Evolutionary conservation across 2,888 invertebrate species (phyloP), one percentile per base, ranked within the genome.

Genomic region (Heteromyza rotundicornis): DNA sequence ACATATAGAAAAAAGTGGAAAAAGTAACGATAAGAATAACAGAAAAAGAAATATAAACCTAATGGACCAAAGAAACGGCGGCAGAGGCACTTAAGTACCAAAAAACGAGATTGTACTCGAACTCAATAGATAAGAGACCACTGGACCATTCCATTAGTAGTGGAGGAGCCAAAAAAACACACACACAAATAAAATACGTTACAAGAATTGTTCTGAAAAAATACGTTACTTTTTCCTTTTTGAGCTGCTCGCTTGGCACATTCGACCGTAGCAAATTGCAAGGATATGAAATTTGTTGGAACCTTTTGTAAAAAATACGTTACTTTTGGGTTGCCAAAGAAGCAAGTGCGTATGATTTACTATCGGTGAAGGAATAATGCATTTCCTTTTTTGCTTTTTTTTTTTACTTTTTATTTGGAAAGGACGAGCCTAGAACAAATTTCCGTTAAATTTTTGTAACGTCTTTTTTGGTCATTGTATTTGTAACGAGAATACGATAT

Each of bases 21-120:
- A 47, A 54, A 50, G 66, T 62, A 64, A 59, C 44, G 60, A 62
- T 58, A 60, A 64, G 68, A 70, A 71, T 68, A 70, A 74, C 67
- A 73, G 19, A 7, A 40, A 47, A 64, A 66, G 68, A 68, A 70
- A 73, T 73, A 74, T 66, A 66, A 75, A 72, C 65, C 67, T 71
- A 70, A 74, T 70, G 71, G 67, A 73, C 14, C 54, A 55, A n/a
- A n/a, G n/a, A n/a, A n/a, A n/a, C 57, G 53, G 54, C 53, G 64
- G 57, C 53, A 68, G 64, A 64, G 65, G 66, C 61, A 68, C 63
- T 67, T 68, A 58, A 68, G 63, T 66, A 40, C 47, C 47, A 17
- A 47, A 47, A 17, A 47, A n/a, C 40, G 40, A 47, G 47, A 47
- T 47, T 5, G 17, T 47, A 47, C 47, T 47, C 14, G 2, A 47